Percentiles rank a stretch among this genome's conserved stretches.
Conservation (phyloP, 1,140 invertebrate species). For the Leguminivora glycinivorella region DNA sequence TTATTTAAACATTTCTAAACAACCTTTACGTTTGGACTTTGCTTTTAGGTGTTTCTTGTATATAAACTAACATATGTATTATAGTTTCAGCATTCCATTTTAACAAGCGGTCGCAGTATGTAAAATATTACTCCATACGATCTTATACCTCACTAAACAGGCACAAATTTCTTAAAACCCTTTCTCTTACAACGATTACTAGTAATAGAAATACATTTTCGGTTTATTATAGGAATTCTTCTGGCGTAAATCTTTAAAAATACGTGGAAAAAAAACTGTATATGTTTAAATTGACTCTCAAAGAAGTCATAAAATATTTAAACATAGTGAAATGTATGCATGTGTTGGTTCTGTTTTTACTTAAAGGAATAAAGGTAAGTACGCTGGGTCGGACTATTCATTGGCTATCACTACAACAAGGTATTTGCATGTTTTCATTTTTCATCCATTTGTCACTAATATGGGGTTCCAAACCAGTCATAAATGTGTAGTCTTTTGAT, state of each 20-base stretch:
- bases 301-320: not conserved
- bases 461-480: not conserved
- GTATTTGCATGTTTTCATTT: slow-evolving; percentile 24
- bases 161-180: not conserved
- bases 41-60: slow-evolving; percentile 8
- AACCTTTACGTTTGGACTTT: not conserved
- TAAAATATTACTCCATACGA: slow-evolving; percentile 30
- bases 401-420: slow-evolving; percentile 8
- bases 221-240: not conserved
- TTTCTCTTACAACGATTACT: not conserved
- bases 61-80: slow-evolving; percentile 41
- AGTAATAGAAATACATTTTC: too few species aligned
- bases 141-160: not conserved
- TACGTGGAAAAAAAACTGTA: too few species aligned
- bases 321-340: too few species aligned
- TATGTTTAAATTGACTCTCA: too few species aligned
- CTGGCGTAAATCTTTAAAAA: too few species aligned
- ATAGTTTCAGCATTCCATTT: slow-evolving; percentile 52
- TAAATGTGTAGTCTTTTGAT: too few species aligned
- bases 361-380: slow-evolving; percentile 6
- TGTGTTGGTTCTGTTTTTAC: not conserved
- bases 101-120: slow-evolving; percentile 60
- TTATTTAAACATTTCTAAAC: not conserved
- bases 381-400: not conserved
- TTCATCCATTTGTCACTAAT: not conserved